A percentile compares a stretch with the other conserved stretches of the same genome.
These are phyloP conservation scores for Drosophila persimilis DNA, from an alignment of 1,140 invertebrate species.

Conservation along the genomic window DNA sequence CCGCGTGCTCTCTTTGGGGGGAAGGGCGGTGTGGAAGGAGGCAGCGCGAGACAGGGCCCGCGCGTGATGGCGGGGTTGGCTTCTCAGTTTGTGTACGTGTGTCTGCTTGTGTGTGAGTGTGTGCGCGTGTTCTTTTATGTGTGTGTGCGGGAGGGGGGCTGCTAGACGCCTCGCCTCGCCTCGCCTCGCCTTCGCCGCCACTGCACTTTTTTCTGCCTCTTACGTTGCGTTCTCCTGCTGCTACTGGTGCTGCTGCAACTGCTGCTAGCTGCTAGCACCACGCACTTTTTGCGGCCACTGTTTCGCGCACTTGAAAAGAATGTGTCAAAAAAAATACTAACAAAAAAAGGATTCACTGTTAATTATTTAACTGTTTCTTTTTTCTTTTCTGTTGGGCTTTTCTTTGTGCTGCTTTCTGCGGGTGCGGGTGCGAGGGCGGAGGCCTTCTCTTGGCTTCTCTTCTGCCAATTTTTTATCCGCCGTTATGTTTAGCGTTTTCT, in stretches of 20 bases:
- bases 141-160: conserved; percentile 16
- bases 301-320: conserved; percentile 68
- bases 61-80: too few relatives aligned
- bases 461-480: conserved; percentile 52
- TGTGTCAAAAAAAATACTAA: conserved; percentile 37
- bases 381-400: conserved; percentile 16
- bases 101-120: conserved; percentile 1
- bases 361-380: conserved; percentile 13
- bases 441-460: conserved; percentile 21
- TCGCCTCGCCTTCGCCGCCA: conserved; percentile 60
- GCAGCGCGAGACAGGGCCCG: too few relatives aligned
- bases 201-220: conserved; percentile 51
- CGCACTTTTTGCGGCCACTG: conserved; percentile 32
- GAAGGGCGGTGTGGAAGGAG: background rate
- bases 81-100: conserved; percentile 2
- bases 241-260: conserved; percentile 7
- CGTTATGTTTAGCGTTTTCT: conserved; percentile 73
- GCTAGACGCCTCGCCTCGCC: conserved; percentile 67
- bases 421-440: too few relatives aligned
- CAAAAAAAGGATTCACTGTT: conserved; percentile 9
- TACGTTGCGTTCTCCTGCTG: conserved; percentile 3
- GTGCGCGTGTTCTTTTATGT: background rate
- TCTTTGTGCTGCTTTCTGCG: conserved; percentile 1
- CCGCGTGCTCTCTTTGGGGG: background rate
- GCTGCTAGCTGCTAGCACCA: conserved; percentile 9